Evolutionary conservation across 2,113 vertebrate genomes (phyloP).

Genomic region (Silurus glanis): DNA sequence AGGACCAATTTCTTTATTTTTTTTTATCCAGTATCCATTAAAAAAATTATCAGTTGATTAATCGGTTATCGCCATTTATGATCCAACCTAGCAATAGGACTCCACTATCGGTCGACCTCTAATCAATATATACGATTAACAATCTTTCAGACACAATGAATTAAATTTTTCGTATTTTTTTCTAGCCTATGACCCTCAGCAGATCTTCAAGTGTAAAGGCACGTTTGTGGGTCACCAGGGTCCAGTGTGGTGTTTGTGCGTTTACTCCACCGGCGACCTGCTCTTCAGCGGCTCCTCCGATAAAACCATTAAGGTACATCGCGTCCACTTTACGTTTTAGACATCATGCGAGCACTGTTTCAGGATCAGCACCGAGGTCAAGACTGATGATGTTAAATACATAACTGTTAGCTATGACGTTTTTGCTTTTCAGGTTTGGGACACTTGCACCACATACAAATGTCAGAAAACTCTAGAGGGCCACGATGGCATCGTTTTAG

Average conservation of each 20-base stretch:
- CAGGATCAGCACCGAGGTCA: neutral
- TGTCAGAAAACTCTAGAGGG: constrained; percentile 99
- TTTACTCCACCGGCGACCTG: constrained; percentile 96
- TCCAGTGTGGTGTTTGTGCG: constrained; percentile 96
- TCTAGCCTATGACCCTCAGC: constrained; percentile 95
- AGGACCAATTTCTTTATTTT: too few species aligned
- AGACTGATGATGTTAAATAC: neutral
- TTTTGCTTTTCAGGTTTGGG: constrained; percentile 84
- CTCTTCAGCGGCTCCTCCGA: constrained; percentile 98
- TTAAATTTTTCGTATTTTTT: neutral
- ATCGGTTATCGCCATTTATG: too few species aligned
- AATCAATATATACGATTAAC: neutral
- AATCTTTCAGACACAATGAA: neutral
- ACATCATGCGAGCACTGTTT: neutral
- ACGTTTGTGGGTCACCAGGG: constrained; percentile 98
- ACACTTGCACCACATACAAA: constrained; percentile 99
- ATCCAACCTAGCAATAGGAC: too few species aligned
- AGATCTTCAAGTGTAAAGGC: constrained; percentile 99
- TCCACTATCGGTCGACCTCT: too few species aligned
- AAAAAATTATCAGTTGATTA: too few species aligned
- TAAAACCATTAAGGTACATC: constrained; percentile 95
- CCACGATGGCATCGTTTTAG: constrained; percentile 95
- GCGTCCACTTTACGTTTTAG: neutral
- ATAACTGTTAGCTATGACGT: neutral
- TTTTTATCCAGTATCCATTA: too few species aligned